Evolutionary conservation across 2,888 invertebrate genomes (phyloP).

Genomic region (Lithophane semibrunnea): DNA sequence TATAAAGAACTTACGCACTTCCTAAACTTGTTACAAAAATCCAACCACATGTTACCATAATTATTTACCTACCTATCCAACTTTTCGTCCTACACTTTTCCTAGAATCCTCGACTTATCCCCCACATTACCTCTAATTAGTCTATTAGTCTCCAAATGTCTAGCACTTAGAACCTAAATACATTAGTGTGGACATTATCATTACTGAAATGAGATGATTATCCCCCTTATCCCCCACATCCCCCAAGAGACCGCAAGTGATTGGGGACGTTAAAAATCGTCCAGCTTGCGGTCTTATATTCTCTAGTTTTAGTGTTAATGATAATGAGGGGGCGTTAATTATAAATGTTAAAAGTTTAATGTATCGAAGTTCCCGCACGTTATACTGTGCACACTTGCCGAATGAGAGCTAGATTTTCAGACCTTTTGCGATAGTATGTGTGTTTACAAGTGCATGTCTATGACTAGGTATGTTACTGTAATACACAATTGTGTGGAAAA

Average conservation of each 20-base stretch:
- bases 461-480: too few relatives aligned
- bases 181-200: conserved; percentile 49
- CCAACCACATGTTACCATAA: neutral
- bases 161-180: conserved; percentile 44
- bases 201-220: conserved; percentile 48
- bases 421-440: too few relatives aligned
- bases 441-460: neutral
- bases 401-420: neutral
- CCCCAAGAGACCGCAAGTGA: conserved; percentile 39
- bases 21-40: neutral
- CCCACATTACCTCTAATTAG: conserved; percentile 33
- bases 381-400: neutral
- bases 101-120: neutral
- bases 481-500: too few relatives aligned
- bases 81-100: neutral
- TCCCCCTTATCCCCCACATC: conserved; percentile 21
- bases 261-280: conserved; percentile 24
- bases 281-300: conserved; percentile 24
- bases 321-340: conserved; percentile 13
- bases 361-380: neutral
- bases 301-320: conserved; percentile 23
- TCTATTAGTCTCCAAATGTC: conserved; percentile 37
- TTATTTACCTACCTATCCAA: neutral
- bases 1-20: neutral
- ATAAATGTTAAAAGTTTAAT: neutral